Evolutionary conservation across 2,113 vertebrate species (phyloP).

Genomic region (Chiloscyllium plagiosum): DNA sequence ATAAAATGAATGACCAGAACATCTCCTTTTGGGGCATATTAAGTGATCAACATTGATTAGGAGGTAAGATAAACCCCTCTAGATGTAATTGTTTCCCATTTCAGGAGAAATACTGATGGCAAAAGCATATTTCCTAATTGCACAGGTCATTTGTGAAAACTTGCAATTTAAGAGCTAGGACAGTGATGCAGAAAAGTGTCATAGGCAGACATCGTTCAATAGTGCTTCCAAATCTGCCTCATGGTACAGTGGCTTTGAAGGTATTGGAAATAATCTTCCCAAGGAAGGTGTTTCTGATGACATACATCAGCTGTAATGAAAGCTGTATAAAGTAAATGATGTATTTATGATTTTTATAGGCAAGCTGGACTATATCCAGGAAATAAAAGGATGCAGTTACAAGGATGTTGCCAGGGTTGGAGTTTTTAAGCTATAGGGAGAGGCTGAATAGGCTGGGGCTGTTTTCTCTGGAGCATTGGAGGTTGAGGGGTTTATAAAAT

Average conservation of each 20-base stretch:
- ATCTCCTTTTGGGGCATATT: neutral
- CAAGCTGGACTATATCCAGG: neutral
- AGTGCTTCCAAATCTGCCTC: neutral
- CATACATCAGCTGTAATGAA: neutral
- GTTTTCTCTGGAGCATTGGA: too few relatives aligned
- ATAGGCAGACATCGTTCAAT: neutral
- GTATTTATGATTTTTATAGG: neutral
- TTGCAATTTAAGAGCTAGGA: neutral
- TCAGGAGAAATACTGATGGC: neutral
- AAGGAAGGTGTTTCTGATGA: neutral
- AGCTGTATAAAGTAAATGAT: neutral
- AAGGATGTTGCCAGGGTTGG: too few relatives aligned
- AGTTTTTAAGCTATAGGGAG: too few relatives aligned
- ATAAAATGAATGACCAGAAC: neutral
- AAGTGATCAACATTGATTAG: neutral
- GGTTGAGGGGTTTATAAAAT: too few relatives aligned
- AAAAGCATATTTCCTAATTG: neutral
- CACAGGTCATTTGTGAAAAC: neutral
- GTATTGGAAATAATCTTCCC: neutral
- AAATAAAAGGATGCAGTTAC: too few relatives aligned
- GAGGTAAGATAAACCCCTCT: neutral
- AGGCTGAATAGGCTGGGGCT: too few relatives aligned
- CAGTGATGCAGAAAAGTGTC: neutral
- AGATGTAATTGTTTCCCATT: neutral
- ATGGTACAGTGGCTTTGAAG: neutral